These are phyloP conservation scores for Papilio glaucus DNA, from an alignment of 1,140 invertebrate genomes.

Conservation along the genomic window DNA sequence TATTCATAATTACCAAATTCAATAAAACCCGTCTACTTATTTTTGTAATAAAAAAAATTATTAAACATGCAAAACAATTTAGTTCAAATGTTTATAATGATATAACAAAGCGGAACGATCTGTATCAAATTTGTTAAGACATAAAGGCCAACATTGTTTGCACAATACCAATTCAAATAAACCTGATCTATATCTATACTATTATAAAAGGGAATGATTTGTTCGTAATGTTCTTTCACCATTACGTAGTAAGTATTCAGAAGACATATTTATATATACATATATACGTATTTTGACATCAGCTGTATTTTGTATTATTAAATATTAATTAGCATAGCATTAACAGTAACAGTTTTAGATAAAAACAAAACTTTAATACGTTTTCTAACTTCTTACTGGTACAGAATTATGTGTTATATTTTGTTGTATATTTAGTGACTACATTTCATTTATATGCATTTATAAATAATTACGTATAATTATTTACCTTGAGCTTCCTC, in stretches of 20 bases:
- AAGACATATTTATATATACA: no score
- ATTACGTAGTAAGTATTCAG: no score
- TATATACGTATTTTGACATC: no score
- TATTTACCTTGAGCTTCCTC: conserved; percentile 29
- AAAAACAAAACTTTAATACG: no score
- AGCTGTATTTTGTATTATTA: no score
- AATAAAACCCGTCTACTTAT: no score
- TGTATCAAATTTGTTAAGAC: not conserved
- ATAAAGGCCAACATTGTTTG: not conserved
- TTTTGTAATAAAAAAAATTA: no score
- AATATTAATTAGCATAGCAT: no score
- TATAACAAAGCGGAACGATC: not conserved
- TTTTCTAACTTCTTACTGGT: not conserved
- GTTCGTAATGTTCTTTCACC: not conserved
- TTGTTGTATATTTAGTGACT: not conserved
- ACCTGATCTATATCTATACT: not conserved
- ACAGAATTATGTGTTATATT: not conserved
- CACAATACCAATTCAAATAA: not conserved
- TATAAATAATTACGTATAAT: not conserved
- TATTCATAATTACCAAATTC: no score
- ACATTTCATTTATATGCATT: not conserved
- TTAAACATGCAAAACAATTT: no score
- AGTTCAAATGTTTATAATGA: no score
- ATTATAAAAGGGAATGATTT: not conserved
- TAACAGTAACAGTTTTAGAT: no score